Evolutionary conservation across 1,140 invertebrate genomes (phyloP).

Genomic region (Sarcophaga bullata): DNA sequence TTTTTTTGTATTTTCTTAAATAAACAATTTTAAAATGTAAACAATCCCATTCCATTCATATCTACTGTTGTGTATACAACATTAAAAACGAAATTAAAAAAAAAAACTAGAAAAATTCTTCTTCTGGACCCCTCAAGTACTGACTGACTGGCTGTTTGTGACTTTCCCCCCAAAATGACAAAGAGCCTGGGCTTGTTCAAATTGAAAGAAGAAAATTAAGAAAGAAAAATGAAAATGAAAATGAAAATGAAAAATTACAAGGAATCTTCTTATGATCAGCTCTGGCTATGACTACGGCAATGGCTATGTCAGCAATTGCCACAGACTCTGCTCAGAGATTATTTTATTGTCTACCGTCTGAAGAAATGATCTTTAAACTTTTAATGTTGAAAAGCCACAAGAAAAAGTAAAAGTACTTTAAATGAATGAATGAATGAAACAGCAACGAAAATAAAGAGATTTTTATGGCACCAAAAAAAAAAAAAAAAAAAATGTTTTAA

Average conservation of each 20-base stretch:
- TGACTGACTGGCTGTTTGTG: neutral
- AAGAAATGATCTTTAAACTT: neutral
- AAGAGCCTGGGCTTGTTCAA: neutral
- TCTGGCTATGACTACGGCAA: no score
- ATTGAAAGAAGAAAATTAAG: neutral
- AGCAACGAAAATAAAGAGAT: no score
- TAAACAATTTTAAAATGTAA: conserved; percentile 9
- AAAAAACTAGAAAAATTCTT: neutral
- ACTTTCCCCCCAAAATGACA: neutral
- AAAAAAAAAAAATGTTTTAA: no score
- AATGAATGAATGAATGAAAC: neutral
- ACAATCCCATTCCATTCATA: neutral
- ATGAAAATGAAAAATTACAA: neutral
- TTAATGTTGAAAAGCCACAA: neutral
- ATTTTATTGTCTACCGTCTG: neutral
- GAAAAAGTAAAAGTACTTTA: conserved; percentile 6
- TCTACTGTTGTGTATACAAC: conserved; percentile 4
- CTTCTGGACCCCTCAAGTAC: neutral
- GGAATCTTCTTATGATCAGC: neutral
- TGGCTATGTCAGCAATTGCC: no score
- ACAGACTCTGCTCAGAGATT: neutral
- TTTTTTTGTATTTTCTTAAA: neutral
- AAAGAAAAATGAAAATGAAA: no score
- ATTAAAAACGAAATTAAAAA: no score
- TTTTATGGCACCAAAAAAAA: no score